Conservation (phyloP, 2,113 vertebrate species). For the Gavialis gangeticus region DNA sequence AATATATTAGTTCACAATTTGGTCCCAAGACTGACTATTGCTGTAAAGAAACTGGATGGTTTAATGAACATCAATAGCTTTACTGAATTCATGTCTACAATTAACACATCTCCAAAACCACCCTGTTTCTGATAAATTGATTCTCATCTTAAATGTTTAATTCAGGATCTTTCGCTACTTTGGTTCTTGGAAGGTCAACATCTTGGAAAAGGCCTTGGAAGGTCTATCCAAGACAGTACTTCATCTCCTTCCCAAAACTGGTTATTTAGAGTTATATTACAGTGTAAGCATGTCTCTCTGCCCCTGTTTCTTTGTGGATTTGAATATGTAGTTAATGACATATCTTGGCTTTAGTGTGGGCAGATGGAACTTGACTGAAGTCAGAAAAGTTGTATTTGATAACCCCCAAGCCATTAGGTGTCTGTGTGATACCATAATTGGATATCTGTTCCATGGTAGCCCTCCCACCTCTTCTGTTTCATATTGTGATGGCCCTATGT, state of each 20-base stretch:
- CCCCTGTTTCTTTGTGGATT: background rate
- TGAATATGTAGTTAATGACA: background rate
- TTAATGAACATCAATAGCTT: background rate
- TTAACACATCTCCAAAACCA: background rate
- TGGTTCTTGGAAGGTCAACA: background rate
- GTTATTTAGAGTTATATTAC: background rate
- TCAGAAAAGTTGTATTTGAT: background rate
- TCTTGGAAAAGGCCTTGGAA: background rate
- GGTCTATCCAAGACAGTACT: background rate
- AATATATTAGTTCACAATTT: background rate
- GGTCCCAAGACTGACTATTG: background rate
- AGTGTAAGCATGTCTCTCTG: rapidly evolving
- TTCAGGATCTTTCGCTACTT: background rate
- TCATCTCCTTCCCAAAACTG: background rate
- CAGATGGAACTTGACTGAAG: background rate
- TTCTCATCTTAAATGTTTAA: background rate
- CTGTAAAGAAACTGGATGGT: background rate
- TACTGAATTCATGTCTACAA: background rate
- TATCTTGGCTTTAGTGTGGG: background rate
- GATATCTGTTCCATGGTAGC: background rate
- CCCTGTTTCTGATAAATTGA: background rate
- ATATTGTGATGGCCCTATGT: rapidly evolving
- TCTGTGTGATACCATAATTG: background rate
- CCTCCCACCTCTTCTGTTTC: background rate
- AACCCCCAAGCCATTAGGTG: background rate